Evolutionary conservation across 1,140 invertebrate genomes (phyloP).

Genomic region (Drosophila nannoptera): DNA sequence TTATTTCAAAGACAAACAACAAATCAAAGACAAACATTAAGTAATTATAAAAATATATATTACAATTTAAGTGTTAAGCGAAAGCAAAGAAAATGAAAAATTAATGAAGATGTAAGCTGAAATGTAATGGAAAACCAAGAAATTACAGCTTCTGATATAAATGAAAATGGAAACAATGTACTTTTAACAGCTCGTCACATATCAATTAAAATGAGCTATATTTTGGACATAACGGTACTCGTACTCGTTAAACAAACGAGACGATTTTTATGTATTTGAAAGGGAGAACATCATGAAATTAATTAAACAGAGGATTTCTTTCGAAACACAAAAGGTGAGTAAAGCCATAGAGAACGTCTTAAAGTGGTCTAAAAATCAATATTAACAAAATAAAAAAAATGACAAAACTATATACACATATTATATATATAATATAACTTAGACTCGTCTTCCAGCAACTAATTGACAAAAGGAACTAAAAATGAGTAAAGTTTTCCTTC

Average conservation of each 20-base stretch:
- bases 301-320: constrained; percentile 39
- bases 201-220: constrained; percentile 72
- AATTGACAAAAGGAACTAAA: constrained; percentile 56
- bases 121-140: constrained; percentile 42
- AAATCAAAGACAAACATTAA: constrained; percentile 44
- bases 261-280: constrained; percentile 54
- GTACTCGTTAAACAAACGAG: constrained; percentile 29
- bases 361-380: constrained; percentile 17
- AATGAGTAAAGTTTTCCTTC: constrained; percentile 10
- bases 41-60: constrained; percentile 12
- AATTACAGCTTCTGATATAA: constrained; percentile 48
- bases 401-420: constrained; percentile 9
- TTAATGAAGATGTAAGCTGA: constrained; percentile 8
- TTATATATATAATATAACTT: constrained; percentile 50
- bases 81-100: constrained; percentile 28
- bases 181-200: constrained; percentile 70
- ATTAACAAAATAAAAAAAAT: constrained; percentile 11
- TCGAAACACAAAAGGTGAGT: constrained; percentile 60
- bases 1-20: constrained; percentile 52
- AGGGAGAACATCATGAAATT: not conserved
- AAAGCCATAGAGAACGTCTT: constrained; percentile 48
- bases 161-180: constrained; percentile 21
- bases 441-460: constrained; percentile 76
- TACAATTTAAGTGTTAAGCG: constrained; percentile 66
- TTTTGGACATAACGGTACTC: constrained; percentile 32